Evolutionary conservation across 2,888 invertebrate species (phyloP).

Genomic region (Pandemis cinnamomeana): DNA sequence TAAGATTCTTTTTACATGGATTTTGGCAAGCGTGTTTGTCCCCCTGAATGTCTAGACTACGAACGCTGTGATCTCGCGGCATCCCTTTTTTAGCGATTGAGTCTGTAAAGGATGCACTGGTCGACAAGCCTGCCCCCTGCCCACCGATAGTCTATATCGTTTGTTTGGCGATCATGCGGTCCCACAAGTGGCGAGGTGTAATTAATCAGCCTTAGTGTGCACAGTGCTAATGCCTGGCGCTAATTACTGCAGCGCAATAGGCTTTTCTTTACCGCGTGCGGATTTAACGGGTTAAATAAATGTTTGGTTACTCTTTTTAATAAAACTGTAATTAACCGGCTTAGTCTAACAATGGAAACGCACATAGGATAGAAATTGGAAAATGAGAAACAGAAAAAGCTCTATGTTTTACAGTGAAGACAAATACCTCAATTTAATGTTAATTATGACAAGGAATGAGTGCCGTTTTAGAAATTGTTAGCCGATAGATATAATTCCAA

Average conservation of each 20-base stretch:
- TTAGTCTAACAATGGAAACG: no score
- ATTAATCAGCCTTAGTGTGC: constrained; percentile 45
- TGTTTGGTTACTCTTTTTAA: neutral
- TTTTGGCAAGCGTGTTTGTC: no score
- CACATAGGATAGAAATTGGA: no score
- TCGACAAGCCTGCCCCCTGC: neutral
- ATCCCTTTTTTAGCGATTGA: neutral
- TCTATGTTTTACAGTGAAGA: no score
- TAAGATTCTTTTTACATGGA: no score
- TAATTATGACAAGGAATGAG: no score
- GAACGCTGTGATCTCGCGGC: neutral
- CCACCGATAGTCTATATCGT: constrained; percentile 18
- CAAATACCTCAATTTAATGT: no score
- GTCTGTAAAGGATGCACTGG: neutral
- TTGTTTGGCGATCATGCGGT: constrained; percentile 36
- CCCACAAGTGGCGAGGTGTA: constrained; percentile 37
- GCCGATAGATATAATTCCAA: no score
- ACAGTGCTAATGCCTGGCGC: constrained; percentile 43
- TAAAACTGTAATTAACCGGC: no score
- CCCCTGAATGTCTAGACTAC: no score
- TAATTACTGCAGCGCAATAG: constrained; percentile 29
- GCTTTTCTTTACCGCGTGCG: constrained; percentile 16
- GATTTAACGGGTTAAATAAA: constrained; percentile 12
- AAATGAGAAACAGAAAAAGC: neutral
- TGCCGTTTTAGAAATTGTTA: no score